Conservation (phyloP, 2,797 vertebrate genomes). For the Picus viridis region DNA sequence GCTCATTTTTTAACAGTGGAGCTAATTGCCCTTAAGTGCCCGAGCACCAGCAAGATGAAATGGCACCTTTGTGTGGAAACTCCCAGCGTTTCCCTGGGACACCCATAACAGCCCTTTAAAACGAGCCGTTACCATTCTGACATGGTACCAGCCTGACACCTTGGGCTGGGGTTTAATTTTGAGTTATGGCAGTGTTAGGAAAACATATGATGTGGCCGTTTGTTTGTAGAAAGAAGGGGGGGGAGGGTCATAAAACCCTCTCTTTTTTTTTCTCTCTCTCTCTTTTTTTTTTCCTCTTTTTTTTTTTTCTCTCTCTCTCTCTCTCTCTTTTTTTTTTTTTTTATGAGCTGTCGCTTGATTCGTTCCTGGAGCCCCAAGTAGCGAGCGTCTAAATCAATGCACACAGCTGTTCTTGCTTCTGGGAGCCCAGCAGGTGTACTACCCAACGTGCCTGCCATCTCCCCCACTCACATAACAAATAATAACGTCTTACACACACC, state of each 20-base stretch:
- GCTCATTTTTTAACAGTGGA: constrained; percentile 74
- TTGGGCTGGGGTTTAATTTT: constrained; percentile 90
- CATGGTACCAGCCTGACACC: constrained; percentile 92
- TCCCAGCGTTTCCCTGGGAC: constrained; percentile 58
- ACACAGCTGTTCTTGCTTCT: constrained; percentile 96
- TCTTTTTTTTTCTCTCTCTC: not conserved
- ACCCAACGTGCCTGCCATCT: constrained; percentile 83
- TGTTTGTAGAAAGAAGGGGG: constrained; percentile 87
- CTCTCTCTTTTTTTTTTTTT: constrained; percentile 43
- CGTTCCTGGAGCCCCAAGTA: constrained; percentile 92
- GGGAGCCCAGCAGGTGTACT: constrained; percentile 96
- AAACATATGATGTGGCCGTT: constrained; percentile 97
- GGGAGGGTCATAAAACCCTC: constrained; percentile 87
- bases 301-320: no score
- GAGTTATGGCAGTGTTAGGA: constrained; percentile 88
- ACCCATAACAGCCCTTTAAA: constrained; percentile 83
- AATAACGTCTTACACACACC: constrained; percentile 93
- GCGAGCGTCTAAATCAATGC: constrained; percentile 94
- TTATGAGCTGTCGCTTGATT: constrained; percentile 99
- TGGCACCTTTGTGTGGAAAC: constrained; percentile 66
- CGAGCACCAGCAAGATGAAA: constrained; percentile 65
- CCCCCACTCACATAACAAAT: constrained; percentile 93
- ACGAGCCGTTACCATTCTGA: constrained; percentile 83
- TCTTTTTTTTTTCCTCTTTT: constrained; percentile 23
- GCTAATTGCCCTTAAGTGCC: constrained; percentile 76